phyloP scores from a whole-genome alignment of 2,113 vertebrate species.

The Motacilla alba region DNA sequence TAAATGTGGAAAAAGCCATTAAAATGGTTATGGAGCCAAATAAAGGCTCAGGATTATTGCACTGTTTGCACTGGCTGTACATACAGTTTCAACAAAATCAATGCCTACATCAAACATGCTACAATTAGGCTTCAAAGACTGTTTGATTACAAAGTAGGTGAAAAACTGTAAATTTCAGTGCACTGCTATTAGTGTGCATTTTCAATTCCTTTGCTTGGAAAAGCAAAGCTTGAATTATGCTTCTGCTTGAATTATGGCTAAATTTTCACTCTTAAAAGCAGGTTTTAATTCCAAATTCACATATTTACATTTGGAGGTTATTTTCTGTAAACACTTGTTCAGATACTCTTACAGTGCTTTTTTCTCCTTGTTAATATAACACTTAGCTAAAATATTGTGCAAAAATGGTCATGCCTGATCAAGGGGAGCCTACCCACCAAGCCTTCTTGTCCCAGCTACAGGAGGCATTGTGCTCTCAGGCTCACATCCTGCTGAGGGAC shows the following conservation, averaged over 20 bases:
- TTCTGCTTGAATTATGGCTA: not conserved
- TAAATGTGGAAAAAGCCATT: constrained; percentile 31
- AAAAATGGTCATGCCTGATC: not conserved
- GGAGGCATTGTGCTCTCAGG: not conserved
- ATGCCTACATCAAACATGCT: not conserved
- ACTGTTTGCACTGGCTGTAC: not conserved
- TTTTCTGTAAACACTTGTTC: not conserved
- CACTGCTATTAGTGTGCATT: not conserved
- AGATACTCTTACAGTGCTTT: not conserved
- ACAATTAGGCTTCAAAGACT: not conserved
- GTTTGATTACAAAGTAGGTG: not conserved
- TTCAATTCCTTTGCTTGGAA: not conserved
- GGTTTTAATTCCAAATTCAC: not conserved
- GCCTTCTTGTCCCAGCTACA: not conserved
- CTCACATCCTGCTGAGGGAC: not conserved
- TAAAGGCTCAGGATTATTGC: not conserved
- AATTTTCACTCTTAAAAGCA: not conserved
- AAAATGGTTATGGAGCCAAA: not conserved
- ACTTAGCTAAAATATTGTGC: not conserved
- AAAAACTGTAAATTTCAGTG: not conserved
- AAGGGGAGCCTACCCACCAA: not conserved
- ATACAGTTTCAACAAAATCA: not conserved
- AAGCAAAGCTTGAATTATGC: not conserved
- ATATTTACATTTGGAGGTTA: not conserved
- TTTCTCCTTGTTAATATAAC: not conserved